A percentile compares a stretch with the other conserved stretches of the same genome.
phyloP scores from a whole-genome alignment of 2,797 vertebrate species.

The Harpia harpyja region DNA sequence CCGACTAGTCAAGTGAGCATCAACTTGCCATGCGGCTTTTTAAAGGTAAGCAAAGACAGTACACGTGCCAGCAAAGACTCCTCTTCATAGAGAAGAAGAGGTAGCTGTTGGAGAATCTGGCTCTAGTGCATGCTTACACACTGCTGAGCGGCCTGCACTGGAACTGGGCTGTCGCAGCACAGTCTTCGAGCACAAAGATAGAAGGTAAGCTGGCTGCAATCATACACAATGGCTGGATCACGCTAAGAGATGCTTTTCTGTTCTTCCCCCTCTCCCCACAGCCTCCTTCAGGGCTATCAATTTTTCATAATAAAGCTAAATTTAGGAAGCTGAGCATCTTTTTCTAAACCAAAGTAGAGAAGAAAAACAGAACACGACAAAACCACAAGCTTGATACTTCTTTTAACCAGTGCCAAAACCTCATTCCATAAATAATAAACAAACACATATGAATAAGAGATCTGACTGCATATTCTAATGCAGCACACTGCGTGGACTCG shows the following conservation, averaged over 20 bases:
- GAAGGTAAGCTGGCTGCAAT: background rate
- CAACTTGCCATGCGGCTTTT: background rate
- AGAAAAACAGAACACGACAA: slow-evolving; percentile 44
- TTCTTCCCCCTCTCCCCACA: background rate
- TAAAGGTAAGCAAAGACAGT: background rate
- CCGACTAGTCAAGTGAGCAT: background rate
- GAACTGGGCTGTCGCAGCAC: background rate
- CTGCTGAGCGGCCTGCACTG: background rate
- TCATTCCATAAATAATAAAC: slow-evolving; percentile 49
- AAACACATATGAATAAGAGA: slow-evolving; percentile 21
- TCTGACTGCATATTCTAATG: background rate
- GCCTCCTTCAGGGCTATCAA: slow-evolving; percentile 16
- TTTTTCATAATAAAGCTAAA: slow-evolving; percentile 50
- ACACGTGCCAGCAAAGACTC: background rate
- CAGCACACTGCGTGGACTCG: background rate
- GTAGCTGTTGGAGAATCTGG: background rate
- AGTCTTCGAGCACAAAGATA: background rate
- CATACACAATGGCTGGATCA: background rate
- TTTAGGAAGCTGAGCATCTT: slow-evolving; percentile 39
- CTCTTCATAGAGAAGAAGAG: background rate
- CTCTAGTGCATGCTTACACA: background rate
- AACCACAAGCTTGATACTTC: slow-evolving; percentile 18
- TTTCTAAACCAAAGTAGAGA: slow-evolving; percentile 9
- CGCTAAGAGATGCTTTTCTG: background rate
- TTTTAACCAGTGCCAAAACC: slow-evolving; percentile 52